Conservation (phyloP, 2,113 vertebrate species). For the Numenius arquata region DNA sequence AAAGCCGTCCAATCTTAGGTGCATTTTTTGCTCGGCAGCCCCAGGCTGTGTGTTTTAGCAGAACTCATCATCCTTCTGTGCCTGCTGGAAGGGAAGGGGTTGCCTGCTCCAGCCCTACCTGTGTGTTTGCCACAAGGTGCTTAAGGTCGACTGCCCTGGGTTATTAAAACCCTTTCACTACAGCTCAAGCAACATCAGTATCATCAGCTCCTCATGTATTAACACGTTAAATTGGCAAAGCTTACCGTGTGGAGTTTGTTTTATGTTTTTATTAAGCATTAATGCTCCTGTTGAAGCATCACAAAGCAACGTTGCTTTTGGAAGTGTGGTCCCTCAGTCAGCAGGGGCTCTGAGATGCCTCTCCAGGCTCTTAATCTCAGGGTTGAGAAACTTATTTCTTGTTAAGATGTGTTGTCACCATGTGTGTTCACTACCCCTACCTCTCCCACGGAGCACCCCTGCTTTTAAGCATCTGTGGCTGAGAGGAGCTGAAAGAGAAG, state of each 20-base stretch:
- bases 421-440: neutral
- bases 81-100: neutral
- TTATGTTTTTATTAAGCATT: neutral
- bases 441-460: neutral
- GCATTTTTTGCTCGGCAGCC: fast-evolving
- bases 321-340: neutral
- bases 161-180: neutral
- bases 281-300: neutral
- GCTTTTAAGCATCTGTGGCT: neutral
- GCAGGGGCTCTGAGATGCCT: neutral
- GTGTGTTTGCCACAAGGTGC: fast-evolving
- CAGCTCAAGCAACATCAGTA: neutral
- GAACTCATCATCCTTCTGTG: neutral
- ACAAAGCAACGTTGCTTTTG: neutral
- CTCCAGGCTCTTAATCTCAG: neutral
- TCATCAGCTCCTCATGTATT: neutral
- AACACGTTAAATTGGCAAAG: neutral
- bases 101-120: neutral
- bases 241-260: neutral
- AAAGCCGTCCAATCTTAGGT: neutral
- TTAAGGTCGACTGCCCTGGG: neutral
- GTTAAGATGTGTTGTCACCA: neutral
- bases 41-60: neutral
- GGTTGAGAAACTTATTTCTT: neutral
- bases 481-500: neutral